Base-by-base conservation (phyloP, 2,797 vertebrate species). In the Gobio occitaniae region DNA sequence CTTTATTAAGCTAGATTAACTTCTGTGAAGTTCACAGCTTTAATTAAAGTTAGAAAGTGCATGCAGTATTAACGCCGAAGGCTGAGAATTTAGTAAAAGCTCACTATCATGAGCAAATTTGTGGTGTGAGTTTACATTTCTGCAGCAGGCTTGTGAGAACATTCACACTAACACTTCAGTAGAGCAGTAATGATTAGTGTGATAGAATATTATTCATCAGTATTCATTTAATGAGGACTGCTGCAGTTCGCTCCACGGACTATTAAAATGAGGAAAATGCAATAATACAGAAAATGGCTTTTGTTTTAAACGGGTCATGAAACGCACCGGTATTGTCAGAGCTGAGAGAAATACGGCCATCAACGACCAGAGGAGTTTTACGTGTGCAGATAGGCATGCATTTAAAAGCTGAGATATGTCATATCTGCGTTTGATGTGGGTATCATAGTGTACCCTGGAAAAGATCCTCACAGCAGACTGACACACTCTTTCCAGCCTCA, bases 121-220 rank as follows among this genome's bases (percentile, higher is more conserved):
- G 69, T 59, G 68, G 70, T 38, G 29, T 25, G 50, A 69, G 44
- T 84, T 74, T 32, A 84, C 72, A 70, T 87, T 86, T 82, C 52
- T 79, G 68, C 63, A 78, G 32, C 10, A 47, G 72, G 3, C 41
- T 59, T 71, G 74, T 61, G 71, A 79, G 44, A 68, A 66, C 4
- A 19, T 54, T 68, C 75, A 48, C 68, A 44, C 21, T 8, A 83
- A 71, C 52, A 59, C 54, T 77, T 82, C 17, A 54, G 86, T 75
- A 38, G 41, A 74, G 47, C 87, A 44, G 59, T 84, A 89, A 89
- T 87, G 54, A 87, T 85, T 84, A 66, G 72, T 72, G 74, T 86
- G 90, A 86, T 83, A 88, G 52, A 87, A 88, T 90, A 86, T 78
- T 75, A 90, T 90, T 91, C 87, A 93, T 93, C 92, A 92, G 88